These are phyloP conservation scores for Caenorhabditis wallacei DNA, from an alignment of 2,888 invertebrate genomes.

Conservation along the genomic window DNA sequence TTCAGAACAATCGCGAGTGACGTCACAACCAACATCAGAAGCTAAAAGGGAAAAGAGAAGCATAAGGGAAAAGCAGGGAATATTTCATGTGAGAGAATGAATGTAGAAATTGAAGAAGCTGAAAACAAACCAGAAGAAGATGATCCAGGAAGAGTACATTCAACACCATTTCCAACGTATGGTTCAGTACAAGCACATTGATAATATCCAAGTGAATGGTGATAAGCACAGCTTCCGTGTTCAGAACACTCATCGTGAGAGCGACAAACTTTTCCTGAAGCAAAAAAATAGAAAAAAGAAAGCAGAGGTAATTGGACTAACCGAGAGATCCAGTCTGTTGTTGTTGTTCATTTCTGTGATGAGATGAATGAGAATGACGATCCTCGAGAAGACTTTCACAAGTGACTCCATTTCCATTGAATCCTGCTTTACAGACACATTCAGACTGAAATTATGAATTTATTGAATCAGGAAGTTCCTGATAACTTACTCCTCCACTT, in stretches of 20 bases:
- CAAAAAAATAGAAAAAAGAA: not conserved
- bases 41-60: slow-evolving; percentile 43
- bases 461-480: not conserved
- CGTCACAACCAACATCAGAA: slow-evolving; percentile 71
- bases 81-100: slow-evolving; percentile 3
- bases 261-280: slow-evolving; percentile 77
- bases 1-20: slow-evolving; percentile 80
- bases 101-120: not conserved
- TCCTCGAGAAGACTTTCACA: slow-evolving; percentile 82
- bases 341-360: slow-evolving; percentile 38
- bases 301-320: slow-evolving; percentile 1
- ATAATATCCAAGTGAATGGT: slow-evolving; percentile 75
- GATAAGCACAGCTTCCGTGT: slow-evolving; percentile 80
- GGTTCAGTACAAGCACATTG: slow-evolving; percentile 88
- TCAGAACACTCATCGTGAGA: slow-evolving; percentile 80
- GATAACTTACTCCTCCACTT: slow-evolving; percentile 85
- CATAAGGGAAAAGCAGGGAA: slow-evolving; percentile 3
- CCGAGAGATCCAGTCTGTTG: slow-evolving; percentile 52
- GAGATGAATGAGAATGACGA: slow-evolving; percentile 47
- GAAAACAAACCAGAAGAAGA: slow-evolving; percentile 35
- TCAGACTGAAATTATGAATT: slow-evolving; percentile 69
- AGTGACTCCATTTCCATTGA: slow-evolving; percentile 87
- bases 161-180: slow-evolving; percentile 89
- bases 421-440: slow-evolving; percentile 88
- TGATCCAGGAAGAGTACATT: slow-evolving; percentile 85